Base-by-base conservation (phyloP, 2,888 invertebrate species). In the Maniola hyperantus region DNA sequence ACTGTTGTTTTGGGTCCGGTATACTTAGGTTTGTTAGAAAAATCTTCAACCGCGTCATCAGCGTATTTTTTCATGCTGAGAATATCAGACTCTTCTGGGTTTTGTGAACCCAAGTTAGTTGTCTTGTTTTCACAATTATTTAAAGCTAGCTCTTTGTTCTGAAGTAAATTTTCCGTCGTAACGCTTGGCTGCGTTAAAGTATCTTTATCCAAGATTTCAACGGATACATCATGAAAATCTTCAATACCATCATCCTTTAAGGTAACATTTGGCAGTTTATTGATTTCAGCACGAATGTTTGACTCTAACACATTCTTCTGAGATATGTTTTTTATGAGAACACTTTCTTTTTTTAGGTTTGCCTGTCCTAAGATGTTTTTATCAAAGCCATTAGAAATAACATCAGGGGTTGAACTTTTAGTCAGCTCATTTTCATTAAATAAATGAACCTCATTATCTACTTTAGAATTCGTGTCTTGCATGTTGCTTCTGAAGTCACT, bases 141-240 rank as follows among this genome's bases (percentile, higher is more conserved):
- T 54, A 54, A n/a, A n/a, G n/a, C 15, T 15, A 54, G 7, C 34
- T 15, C 54, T 54, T 34, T 36, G 8, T 34, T 54, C 34, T 54
- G 15, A n/a, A 54, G 8, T 34, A 36, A 15, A 15, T 54, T 13
- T 13, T 51, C 51, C 26, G 5, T 51, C 26, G 26, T 26, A 26
- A 5, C 54, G 34, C 34, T 54, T 15, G 34, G 5, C 34, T 53
- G 26, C 15, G n/a, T 7, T 53, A n/a, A 33, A 33, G 26, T 53
- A 10, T 39, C 39, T 39, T 36, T 39, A 15, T 55, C 18, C 8
- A 20, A 18, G 11, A 13, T 18, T 5, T 36, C 36, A 34, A 39
- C 18, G 5, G 39, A 55, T 11, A 18, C 11, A 0, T 55, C 39
- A 55, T 1, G 39, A 36, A 39, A 11, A 18, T 39, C 20, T 42